Percentiles rank a stretch among this genome's conserved stretches.
phyloP scores from a whole-genome alignment of 2,797 vertebrate genomes.

The Meriones psammophilus region DNA sequence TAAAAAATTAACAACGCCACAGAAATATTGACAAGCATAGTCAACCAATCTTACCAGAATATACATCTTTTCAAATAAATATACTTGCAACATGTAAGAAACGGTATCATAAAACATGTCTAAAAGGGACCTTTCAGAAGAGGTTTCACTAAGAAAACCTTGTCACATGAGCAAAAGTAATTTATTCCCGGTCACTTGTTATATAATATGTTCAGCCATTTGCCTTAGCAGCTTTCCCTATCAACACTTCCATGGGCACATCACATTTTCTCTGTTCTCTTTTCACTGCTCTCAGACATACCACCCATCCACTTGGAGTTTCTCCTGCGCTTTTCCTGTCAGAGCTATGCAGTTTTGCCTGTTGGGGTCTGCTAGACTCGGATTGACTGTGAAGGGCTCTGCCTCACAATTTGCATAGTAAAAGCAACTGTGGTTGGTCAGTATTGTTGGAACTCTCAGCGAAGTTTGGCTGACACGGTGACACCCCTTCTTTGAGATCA shows the following conservation, averaged over 20 bases:
- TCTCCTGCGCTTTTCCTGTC: not conserved
- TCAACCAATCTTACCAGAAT: not conserved
- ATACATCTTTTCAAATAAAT: not conserved
- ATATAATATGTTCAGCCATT: conserved; percentile 57
- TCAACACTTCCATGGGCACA: not conserved
- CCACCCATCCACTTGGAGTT: not conserved
- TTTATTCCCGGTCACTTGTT: conserved; percentile 46
- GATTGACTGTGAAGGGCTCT: not conserved
- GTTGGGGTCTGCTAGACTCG: too few species aligned
- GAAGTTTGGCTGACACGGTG: not conserved
- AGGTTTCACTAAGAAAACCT: not conserved
- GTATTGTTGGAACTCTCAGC: not conserved
- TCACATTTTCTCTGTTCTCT: not conserved
- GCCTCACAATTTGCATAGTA: not conserved
- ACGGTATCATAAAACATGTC: not conserved
- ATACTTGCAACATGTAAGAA: not conserved
- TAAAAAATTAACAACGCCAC: not conserved
- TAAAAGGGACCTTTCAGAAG: not conserved
- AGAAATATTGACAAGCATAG: not conserved
- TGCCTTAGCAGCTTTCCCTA: not conserved
- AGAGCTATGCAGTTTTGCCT: not conserved
- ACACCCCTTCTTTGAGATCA: not conserved
- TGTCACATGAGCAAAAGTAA: not conserved
- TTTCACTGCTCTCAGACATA: not conserved
- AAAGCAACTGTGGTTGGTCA: not conserved